Evolutionary conservation across 37 sponge, comb jelly and placozoan species (phyloP).

Genomic region (Agelas oroides): DNA sequence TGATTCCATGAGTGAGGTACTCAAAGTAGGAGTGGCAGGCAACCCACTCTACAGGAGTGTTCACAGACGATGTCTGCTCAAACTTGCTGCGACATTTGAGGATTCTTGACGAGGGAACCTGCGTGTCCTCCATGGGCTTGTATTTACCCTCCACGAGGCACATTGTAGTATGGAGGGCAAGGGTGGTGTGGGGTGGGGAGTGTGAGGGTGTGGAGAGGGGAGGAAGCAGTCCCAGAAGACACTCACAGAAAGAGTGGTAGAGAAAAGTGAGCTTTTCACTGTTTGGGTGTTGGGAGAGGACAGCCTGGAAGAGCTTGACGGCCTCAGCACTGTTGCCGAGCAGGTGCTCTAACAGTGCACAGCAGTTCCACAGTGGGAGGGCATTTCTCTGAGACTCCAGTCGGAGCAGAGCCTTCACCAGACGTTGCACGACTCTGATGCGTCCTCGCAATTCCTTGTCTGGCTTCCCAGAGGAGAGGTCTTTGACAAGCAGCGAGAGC

Average conservation of each 20-base stretch:
- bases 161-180: constrained; percentile 42
- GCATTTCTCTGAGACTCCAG: constrained; percentile 56
- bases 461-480: background rate
- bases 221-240: constrained; percentile 12
- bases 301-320: constrained; percentile 16
- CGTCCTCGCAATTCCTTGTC: background rate
- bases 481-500: constrained; percentile 10
- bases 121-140: background rate
- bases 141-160: constrained; percentile 52
- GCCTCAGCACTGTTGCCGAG: constrained; percentile 57
- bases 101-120: constrained; percentile 13
- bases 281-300: constrained; percentile 28
- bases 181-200: background rate
- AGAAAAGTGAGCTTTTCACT: background rate
- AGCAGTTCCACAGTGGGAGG: constrained; percentile 63
- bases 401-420: constrained; percentile 63
- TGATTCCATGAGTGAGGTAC: constrained; percentile 46
- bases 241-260: constrained; percentile 19
- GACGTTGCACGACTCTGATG: constrained; percentile 37
- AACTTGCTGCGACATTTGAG: constrained; percentile 22
- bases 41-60: background rate
- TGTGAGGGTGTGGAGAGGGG: background rate
- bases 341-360: constrained; percentile 56
- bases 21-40: constrained; percentile 56
- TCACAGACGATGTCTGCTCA: background rate